phyloP scores from a whole-genome alignment of 2,888 invertebrate species.

The Meganola albula region DNA sequence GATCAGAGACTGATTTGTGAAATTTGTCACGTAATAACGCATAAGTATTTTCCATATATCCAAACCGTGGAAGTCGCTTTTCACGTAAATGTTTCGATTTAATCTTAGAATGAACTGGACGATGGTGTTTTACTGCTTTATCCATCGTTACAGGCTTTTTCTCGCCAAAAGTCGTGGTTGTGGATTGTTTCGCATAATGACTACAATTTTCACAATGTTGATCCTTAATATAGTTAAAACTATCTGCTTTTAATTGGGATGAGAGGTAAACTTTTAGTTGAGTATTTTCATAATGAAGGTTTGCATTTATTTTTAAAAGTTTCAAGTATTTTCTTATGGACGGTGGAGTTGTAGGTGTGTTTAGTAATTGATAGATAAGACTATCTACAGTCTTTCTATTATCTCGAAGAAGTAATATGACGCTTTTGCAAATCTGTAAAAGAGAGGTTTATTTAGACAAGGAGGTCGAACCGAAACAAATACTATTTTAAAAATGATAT shows the following conservation, averaged over 20 bases:
- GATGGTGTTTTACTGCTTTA: too few species aligned
- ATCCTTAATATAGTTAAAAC: constrained; percentile 1
- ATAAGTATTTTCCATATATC: too few species aligned
- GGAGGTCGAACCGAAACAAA: too few species aligned
- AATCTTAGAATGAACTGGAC: too few species aligned
- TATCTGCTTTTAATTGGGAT: constrained; percentile 20
- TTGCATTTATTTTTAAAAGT: constrained; percentile 35
- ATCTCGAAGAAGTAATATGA: constrained; percentile 33
- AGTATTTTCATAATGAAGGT: constrained; percentile 40
- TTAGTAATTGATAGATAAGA: constrained; percentile 30
- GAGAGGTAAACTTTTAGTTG: constrained; percentile 33
- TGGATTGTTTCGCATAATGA: constrained; percentile 5
- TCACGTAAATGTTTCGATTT: too few species aligned
- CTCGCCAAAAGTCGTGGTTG: constrained; percentile 7
- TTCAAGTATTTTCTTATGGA: constrained; percentile 35
- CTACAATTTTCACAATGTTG: constrained; percentile 6
- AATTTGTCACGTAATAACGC: constrained; percentile 15
- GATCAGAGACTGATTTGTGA: constrained; percentile 29
- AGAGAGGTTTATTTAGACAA: too few species aligned
- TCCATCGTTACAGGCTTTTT: too few species aligned
- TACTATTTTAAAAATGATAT: too few species aligned
- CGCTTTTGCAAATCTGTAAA: constrained; percentile 35
- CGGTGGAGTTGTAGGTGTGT: constrained; percentile 27
- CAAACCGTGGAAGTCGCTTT: too few species aligned
- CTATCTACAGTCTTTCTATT: constrained; percentile 32